Evolutionary conservation across 2,113 vertebrate species (phyloP).

Genomic region (Ictidomys tridecemlineatus): DNA sequence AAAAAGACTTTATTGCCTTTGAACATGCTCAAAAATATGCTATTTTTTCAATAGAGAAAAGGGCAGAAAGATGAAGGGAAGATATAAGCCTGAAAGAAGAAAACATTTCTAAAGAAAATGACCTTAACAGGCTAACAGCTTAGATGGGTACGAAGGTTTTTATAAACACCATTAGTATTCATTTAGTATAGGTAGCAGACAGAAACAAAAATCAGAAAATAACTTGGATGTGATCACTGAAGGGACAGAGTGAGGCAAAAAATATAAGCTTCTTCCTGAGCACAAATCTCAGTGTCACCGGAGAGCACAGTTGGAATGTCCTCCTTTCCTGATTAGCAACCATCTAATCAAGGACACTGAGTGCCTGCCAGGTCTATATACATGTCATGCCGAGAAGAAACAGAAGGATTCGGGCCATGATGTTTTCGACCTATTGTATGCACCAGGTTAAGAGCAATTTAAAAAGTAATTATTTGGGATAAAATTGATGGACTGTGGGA

Average conservation of each 20-base stretch:
- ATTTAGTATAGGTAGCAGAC: constrained; percentile 69
- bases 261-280: constrained; percentile 62
- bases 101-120: constrained; percentile 64
- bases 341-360: constrained; percentile 60
- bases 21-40: constrained; percentile 12
- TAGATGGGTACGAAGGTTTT: constrained; percentile 49
- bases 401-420: neutral
- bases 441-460: constrained; percentile 44
- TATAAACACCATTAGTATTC: constrained; percentile 75
- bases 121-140: constrained; percentile 60
- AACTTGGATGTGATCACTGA: constrained; percentile 71
- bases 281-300: constrained; percentile 64
- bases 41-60: constrained; percentile 53
- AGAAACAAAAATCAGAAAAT: constrained; percentile 63
- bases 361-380: constrained; percentile 63
- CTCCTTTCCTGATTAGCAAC: constrained; percentile 45
- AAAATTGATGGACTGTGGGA: neutral
- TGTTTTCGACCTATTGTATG: constrained; percentile 52
- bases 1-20: constrained; percentile 28
- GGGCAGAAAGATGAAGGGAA: constrained; percentile 44
- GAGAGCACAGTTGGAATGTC: constrained; percentile 66
- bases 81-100: constrained; percentile 41
- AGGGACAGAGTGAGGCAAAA: constrained; percentile 55
- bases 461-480: constrained; percentile 52
- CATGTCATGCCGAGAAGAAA: constrained; percentile 55